A percentile compares a stretch with the other conserved stretches of the same genome.
Evolutionary conservation across 2,113 vertebrate genomes (phyloP).

Genomic region (Sander lucioperca): DNA sequence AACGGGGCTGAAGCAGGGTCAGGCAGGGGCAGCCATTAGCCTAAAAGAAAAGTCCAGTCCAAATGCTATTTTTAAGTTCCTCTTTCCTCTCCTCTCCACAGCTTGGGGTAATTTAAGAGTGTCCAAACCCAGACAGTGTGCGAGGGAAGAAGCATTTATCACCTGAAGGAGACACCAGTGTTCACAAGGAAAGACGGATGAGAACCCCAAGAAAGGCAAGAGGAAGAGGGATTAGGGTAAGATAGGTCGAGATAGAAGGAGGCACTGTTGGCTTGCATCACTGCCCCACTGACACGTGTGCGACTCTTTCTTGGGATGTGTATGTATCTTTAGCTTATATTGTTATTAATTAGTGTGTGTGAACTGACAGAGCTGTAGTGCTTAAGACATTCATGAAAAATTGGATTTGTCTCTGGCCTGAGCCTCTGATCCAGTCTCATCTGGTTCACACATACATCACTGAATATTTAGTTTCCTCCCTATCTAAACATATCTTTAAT

Average conservation of each 20-base stretch:
- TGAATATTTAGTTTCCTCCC: neutral
- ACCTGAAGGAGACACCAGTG: conserved; percentile 74
- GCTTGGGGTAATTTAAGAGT: conserved; percentile 82
- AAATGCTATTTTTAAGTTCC: conserved; percentile 80
- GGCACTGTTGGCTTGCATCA: conserved; percentile 26
- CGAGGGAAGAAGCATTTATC: conserved; percentile 77
- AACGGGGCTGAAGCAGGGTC: conserved; percentile 48
- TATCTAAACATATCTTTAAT: neutral
- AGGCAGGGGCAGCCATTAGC: conserved; percentile 66
- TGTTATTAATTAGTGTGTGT: neutral
- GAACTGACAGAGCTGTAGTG: neutral
- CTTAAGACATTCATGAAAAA: neutral
- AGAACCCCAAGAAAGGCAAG: conserved; percentile 39
- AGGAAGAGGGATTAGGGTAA: conserved; percentile 28
- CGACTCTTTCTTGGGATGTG: neutral
- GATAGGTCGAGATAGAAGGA: conserved; percentile 24
- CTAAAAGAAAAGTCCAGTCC: conserved; percentile 70
- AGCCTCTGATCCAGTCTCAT: neutral
- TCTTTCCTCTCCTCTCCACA: conserved; percentile 66
- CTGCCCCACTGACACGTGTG: neutral
- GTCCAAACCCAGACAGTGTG: conserved; percentile 70
- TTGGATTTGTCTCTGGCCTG: neutral
- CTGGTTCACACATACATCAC: neutral
- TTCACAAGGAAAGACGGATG: conserved; percentile 71
- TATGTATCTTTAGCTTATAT: neutral